Evolutionary conservation across 2,113 vertebrate species (phyloP).

Genomic region (Brienomyrus longianalis): DNA sequence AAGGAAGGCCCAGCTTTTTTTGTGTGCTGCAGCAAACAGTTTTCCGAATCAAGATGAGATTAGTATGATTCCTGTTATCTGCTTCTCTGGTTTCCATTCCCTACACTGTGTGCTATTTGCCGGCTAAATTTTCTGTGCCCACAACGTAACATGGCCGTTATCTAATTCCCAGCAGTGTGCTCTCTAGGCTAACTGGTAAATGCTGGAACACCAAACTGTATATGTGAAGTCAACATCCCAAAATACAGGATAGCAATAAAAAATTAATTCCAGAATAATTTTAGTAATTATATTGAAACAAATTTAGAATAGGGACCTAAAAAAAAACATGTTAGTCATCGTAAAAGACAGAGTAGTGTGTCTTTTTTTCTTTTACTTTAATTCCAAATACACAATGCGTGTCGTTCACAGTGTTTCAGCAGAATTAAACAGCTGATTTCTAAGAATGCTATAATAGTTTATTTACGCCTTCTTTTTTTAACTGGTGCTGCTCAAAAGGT

Average conservation of each 20-base stretch:
- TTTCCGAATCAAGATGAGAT: neutral
- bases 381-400: neutral
- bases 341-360: neutral
- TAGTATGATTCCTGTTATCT: neutral
- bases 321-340: neutral
- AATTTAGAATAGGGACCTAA: neutral
- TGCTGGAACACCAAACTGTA: slow-evolving; percentile 29
- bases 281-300: slow-evolving; percentile 51
- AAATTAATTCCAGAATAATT: slow-evolving; percentile 58
- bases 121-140: slow-evolving; percentile 5
- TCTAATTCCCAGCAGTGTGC: slow-evolving; percentile 18
- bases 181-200: slow-evolving; percentile 20
- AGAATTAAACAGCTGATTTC: neutral
- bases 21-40: neutral
- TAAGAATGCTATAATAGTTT: neutral
- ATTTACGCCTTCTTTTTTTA: neutral
- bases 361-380: neutral
- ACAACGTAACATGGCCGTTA: slow-evolving; percentile 16
- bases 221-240: slow-evolving; percentile 57
- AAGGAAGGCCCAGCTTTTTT: neutral
- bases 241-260: slow-evolving; percentile 48
- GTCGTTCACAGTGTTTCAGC: neutral
- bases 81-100: neutral
- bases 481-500: neutral
- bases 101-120: neutral